Evolutionary conservation across 2,113 vertebrate species (phyloP), one percentile per base, ranked within the genome.

Genomic region (Rafetus swinhoei): DNA sequence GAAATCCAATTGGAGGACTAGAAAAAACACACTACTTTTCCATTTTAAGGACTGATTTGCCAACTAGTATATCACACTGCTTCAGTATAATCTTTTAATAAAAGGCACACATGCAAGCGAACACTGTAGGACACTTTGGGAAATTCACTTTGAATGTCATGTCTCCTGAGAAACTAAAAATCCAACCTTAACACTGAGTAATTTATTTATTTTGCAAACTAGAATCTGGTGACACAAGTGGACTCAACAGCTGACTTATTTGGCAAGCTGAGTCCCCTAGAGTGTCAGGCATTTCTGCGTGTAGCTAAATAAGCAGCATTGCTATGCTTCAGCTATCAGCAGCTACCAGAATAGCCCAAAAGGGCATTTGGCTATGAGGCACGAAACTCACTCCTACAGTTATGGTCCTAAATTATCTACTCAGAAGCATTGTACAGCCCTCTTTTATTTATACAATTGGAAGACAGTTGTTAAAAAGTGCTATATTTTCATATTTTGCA

Each of bases 401-500:
- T 74, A 45, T 59, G 79, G 3, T 50, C 56, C 50, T 84, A 82
- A 93, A 79, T 32, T 6, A 82, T 5, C 7, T 1, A 21, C 72
- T 80, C 74, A 88, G 84, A 89, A 89, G 32, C 1, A 15, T 0
- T 90, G 62, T 53, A 93, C 72, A 81, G 87, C 2, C 27, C 9
- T 53, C 4, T 21, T 9, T 35, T 55, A 25, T 39, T 65, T 79
- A 69, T 32, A 32, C 60, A 12, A 65, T 12, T 55, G 79, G 80
- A 76, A 82, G 82, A 82, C 11, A 92, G 52, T 6, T 27, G 27
- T 25, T 35, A 52, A 59, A 16, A 16, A 95, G 55, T 13, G 39
- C 39, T 69, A 1, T 0, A 27, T 81, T 1, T 35, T 1, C n/a
- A 79, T 7, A 53, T 15, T 87, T 0, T 19, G 12, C 21, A 74